Percentiles rank a stretch among this genome's conserved stretches.
Evolutionary conservation across 2,797 vertebrate genomes (phyloP).

Genomic region (Xyrichtys novacula): DNA sequence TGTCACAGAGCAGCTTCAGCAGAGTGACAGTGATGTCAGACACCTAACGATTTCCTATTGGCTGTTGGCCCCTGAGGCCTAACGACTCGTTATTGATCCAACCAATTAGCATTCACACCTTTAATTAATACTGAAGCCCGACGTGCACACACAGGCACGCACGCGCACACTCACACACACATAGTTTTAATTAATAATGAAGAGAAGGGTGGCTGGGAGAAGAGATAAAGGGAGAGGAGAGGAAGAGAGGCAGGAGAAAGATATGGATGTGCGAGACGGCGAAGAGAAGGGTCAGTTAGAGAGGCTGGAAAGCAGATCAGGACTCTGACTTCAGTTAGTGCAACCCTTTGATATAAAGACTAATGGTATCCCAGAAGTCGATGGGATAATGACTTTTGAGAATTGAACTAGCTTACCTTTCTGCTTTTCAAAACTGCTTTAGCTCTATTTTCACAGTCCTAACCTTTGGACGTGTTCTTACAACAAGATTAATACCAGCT

Average conservation of each 20-base stretch:
- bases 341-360: slow-evolving; percentile 28
- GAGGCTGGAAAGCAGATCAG: slow-evolving; percentile 27
- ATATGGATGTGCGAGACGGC: slow-evolving; percentile 43
- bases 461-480: background rate
- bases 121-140: slow-evolving; percentile 81
- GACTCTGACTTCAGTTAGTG: slow-evolving; percentile 36
- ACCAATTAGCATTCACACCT: slow-evolving; percentile 84
- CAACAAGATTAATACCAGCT: slow-evolving; percentile 2
- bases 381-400: slow-evolving; percentile 31
- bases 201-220: slow-evolving; percentile 52
- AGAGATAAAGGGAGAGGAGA: slow-evolving; percentile 59
- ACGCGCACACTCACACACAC: background rate
- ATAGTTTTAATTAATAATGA: slow-evolving; percentile 72
- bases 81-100: slow-evolving; percentile 78
- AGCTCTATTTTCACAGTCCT: background rate
- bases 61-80: slow-evolving; percentile 69
- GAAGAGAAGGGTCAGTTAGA: slow-evolving; percentile 40
- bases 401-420: slow-evolving; percentile 17
- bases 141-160: slow-evolving; percentile 25
- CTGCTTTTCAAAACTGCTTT: slow-evolving; percentile 9
- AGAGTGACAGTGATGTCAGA: slow-evolving; percentile 81
- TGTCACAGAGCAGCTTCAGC: slow-evolving; percentile 60
- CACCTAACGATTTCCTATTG: slow-evolving; percentile 81
- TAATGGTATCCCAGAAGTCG: slow-evolving; percentile 27
- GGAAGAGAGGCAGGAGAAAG: slow-evolving; percentile 6